phyloP scores from a whole-genome alignment of 2,888 invertebrate genomes.

The Gnatocerus cornutus region DNA sequence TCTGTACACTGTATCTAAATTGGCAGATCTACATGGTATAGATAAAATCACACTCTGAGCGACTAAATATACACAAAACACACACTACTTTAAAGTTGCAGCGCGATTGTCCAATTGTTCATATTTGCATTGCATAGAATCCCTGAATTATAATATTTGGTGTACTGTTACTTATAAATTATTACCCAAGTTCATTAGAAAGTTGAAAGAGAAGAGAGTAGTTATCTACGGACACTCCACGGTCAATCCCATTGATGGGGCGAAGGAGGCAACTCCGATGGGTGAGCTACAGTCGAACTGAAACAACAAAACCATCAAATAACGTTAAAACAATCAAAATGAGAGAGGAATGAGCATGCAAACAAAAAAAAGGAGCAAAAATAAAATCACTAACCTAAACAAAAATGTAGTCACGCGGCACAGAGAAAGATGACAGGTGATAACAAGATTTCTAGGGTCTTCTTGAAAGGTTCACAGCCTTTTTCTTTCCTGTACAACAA shows the following conservation, averaged over 20 bases:
- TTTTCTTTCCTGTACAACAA: conserved; percentile 76
- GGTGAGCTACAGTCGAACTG: conserved; percentile 98
- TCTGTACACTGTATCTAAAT: conserved; percentile 55
- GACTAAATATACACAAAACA: conserved; percentile 67
- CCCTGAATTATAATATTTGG: conserved; percentile 71
- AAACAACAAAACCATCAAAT: conserved; percentile 60
- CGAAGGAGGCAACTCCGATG: conserved; percentile 97
- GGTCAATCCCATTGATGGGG: conserved; percentile 98
- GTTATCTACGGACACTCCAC: conserved; percentile 69
- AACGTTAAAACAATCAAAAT: conserved; percentile 20
- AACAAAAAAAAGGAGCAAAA: conserved; percentile 47
- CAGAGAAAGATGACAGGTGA: conserved; percentile 85
- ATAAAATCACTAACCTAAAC: conserved; percentile 70
- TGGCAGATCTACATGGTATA: conserved; percentile 61
- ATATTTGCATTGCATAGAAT: conserved; percentile 67
- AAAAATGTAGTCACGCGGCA: conserved; percentile 75
- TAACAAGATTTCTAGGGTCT: conserved; percentile 83
- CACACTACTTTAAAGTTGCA: conserved; percentile 63
- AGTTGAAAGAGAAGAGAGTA: conserved; percentile 55
- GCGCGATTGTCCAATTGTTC: conserved; percentile 61
- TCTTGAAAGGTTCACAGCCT: conserved; percentile 84
- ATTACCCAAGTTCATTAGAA: conserved; percentile 45
- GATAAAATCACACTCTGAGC: conserved; percentile 67
- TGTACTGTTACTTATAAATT: conserved; percentile 61
- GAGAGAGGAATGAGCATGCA: conserved; percentile 36